Conservation (phyloP, 2,797 vertebrate genomes). For the Scolopax rusticola region DNA sequence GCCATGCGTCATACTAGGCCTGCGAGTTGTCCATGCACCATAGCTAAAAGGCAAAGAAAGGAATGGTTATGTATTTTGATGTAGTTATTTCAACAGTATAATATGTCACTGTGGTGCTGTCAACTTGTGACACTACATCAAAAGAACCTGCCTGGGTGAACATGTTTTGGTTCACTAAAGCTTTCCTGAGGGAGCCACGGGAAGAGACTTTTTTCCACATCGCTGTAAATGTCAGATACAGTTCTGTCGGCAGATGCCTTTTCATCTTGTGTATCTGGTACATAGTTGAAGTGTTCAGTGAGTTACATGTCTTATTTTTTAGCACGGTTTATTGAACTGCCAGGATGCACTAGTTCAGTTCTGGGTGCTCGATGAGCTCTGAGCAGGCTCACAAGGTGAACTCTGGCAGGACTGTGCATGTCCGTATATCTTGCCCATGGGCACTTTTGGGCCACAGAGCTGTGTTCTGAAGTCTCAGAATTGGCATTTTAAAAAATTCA, state of each 20-base stretch:
- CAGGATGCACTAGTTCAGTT: not conserved
- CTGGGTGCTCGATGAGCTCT: not conserved
- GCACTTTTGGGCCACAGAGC: not conserved
- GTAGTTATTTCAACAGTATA: not conserved
- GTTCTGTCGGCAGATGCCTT: not conserved
- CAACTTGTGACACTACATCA: not conserved
- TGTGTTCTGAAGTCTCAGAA: not conserved
- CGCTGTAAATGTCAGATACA: not conserved
- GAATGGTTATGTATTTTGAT: not conserved
- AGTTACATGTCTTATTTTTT: not conserved
- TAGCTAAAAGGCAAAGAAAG: not conserved
- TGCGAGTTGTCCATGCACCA: not conserved
- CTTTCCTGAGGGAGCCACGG: not conserved
- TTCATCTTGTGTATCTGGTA: not conserved
- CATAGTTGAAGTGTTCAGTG: not conserved
- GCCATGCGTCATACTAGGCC: fast-evolving
- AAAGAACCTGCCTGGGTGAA: not conserved
- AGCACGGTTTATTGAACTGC: not conserved
- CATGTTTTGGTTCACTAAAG: not conserved
- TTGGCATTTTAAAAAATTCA: not conserved
- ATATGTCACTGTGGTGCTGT: not conserved
- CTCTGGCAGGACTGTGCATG: not conserved
- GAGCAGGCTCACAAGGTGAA: not conserved
- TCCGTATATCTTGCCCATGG: not conserved
- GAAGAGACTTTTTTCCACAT: not conserved